Conservation (phyloP, 2,888 invertebrate genomes). For the Lepidonotus clava region DNA sequence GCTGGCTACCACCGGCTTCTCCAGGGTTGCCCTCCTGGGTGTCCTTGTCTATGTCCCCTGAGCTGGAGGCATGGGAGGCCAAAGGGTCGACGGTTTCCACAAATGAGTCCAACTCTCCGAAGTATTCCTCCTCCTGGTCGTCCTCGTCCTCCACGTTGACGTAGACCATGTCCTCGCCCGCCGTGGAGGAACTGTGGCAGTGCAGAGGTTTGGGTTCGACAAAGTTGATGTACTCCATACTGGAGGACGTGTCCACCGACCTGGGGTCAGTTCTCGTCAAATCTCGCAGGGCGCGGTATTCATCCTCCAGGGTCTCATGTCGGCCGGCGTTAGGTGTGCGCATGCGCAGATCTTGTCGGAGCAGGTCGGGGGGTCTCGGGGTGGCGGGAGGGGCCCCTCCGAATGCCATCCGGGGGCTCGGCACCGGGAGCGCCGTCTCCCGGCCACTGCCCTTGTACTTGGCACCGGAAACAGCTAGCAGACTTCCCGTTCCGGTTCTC, state of each 20-base stretch:
- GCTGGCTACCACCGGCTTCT: not conserved
- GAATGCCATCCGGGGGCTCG: not conserved
- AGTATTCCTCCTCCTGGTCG: not conserved
- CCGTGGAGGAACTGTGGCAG: not conserved
- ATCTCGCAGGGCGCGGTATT: constrained; percentile 21
- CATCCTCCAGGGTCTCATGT: constrained; percentile 20
- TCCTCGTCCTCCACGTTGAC: not conserved
- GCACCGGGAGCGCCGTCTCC: not conserved
- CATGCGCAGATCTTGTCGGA: too few relatives aligned
- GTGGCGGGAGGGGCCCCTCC: not conserved
- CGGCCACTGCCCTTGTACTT: not conserved
- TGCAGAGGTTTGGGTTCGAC: constrained; percentile 45
- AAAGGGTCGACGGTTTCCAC: not conserved
- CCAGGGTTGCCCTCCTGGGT: not conserved
- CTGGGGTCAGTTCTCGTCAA: constrained; percentile 12
- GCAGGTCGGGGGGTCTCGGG: not conserved
- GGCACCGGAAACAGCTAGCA: not conserved
- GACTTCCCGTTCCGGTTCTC: not conserved
- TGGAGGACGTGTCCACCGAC: not conserved
- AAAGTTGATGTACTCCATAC: constrained; percentile 36
- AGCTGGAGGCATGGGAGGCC: not conserved
- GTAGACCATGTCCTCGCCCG: not conserved
- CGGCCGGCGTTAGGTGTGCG: not conserved
- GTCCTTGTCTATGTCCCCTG: too few relatives aligned
- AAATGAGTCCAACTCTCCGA: not conserved